phyloP scores from a whole-genome alignment of 2,888 invertebrate species.

The Polylopha cassiicola region DNA sequence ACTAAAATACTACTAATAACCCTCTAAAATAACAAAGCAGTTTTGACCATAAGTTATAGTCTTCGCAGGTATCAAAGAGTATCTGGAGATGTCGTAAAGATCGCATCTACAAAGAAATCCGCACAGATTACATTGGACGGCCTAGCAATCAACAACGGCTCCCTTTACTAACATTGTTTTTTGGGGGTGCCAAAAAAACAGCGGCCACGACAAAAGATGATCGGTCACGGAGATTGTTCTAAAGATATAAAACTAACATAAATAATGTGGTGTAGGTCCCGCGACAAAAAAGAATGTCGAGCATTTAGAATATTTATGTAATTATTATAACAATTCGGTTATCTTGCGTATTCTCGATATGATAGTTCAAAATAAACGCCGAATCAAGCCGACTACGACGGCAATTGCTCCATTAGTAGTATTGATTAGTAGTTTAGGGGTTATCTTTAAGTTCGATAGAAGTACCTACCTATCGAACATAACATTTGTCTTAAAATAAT shows the following conservation, averaged over 20 bases:
- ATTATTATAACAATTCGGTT: too few species aligned
- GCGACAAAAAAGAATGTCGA: slow-evolving; percentile 21
- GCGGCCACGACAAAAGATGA: slow-evolving; percentile 65
- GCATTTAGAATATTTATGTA: slow-evolving; percentile 16
- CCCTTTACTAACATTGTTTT: slow-evolving; percentile 57
- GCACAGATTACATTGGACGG: slow-evolving; percentile 52
- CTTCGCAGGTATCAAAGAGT: slow-evolving; percentile 29
- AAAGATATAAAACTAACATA: slow-evolving; percentile 60
- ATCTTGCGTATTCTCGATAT: too few species aligned
- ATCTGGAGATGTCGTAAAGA: slow-evolving; percentile 63
- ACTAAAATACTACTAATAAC: too few species aligned
- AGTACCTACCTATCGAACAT: too few species aligned
- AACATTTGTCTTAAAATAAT: too few species aligned
- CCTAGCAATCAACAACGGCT: slow-evolving; percentile 45
- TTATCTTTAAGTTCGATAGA: too few species aligned
- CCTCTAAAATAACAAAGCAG: too few species aligned
- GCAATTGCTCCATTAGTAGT: too few species aligned
- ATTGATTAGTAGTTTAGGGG: too few species aligned
- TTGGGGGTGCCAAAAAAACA: slow-evolving; percentile 49
- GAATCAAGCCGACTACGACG: too few species aligned
- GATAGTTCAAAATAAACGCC: too few species aligned
- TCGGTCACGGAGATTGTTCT: slow-evolving; percentile 48
- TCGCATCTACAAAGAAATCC: slow-evolving; percentile 64
- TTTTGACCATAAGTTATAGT: slow-evolving; percentile 29
- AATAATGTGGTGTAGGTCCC: slow-evolving; percentile 65